Evolutionary conservation across 2,888 invertebrate genomes (phyloP).

Genomic region (Masnerella sp.): DNA sequence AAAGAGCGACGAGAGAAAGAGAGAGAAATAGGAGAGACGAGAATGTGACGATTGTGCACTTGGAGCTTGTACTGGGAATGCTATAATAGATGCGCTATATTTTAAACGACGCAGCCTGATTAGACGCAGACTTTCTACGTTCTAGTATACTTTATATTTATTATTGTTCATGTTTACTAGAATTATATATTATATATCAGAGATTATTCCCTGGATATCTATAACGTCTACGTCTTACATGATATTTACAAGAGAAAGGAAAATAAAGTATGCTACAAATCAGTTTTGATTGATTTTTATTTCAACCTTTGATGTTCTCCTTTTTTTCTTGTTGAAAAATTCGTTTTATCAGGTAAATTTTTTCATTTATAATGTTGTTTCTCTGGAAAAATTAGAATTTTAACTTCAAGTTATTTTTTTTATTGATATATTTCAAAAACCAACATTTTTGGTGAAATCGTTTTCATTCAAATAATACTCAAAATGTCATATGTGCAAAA

Average conservation of each 20-base stretch:
- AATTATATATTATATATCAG: slow-evolving; percentile 74
- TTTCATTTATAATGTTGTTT: too few relatives aligned
- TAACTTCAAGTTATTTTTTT: too few relatives aligned
- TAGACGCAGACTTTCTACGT: slow-evolving; percentile 75
- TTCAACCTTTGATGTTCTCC: slow-evolving; percentile 5
- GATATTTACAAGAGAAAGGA: slow-evolving; percentile 50
- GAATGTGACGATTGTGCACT: slow-evolving; percentile 61
- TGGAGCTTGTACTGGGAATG: slow-evolving; percentile 71
- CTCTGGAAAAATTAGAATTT: too few relatives aligned
- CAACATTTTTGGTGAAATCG: too few relatives aligned
- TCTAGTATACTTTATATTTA: slow-evolving; percentile 77
- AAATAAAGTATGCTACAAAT: slow-evolving; percentile 70
- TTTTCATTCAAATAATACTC: too few relatives aligned
- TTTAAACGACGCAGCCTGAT: slow-evolving; percentile 75
- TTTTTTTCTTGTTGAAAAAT: too few relatives aligned
- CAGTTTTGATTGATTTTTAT: slow-evolving; percentile 50
- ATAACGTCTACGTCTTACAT: slow-evolving; percentile 70
- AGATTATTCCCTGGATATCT: slow-evolving; percentile 76
- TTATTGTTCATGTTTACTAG: slow-evolving; percentile 78
- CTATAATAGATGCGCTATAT: slow-evolving; percentile 73
- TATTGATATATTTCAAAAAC: too few relatives aligned
- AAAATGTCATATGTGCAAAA: too few relatives aligned
- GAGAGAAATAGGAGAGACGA: slow-evolving; percentile 9
- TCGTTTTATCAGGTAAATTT: too few relatives aligned
- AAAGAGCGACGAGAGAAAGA: slow-evolving; percentile 2